These are phyloP conservation scores for Choloepus hoffmanni DNA, from an alignment of 2,113 vertebrate species.

Conservation along the genomic window DNA sequence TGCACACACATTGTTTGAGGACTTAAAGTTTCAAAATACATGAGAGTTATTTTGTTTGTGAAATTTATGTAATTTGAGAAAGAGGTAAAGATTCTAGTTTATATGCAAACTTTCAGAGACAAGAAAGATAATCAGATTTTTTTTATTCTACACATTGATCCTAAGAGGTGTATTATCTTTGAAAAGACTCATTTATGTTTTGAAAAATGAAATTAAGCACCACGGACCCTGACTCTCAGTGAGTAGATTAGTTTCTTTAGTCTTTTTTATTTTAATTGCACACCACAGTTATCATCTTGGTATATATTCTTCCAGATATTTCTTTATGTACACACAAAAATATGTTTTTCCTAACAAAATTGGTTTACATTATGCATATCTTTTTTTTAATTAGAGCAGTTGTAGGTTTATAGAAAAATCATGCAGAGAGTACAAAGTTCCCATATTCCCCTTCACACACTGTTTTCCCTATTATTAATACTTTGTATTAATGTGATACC, in stretches of 20 bases:
- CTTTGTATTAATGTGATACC: too few species aligned
- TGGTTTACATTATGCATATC: too few species aligned
- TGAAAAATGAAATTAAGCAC: background rate
- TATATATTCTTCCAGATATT: too few species aligned
- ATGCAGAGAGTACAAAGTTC: too few species aligned
- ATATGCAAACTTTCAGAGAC: conserved; percentile 12
- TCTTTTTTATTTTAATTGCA: background rate
- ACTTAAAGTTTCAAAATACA: conserved; percentile 37
- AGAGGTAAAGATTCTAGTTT: background rate
- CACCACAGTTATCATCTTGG: too few species aligned
- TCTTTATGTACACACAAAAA: too few species aligned
- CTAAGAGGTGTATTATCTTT: background rate
- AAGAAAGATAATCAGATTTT: background rate
- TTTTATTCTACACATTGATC: conserved; percentile 37
- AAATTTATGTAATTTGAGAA: conserved; percentile 37
- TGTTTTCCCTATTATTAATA: too few species aligned
- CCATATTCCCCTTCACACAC: too few species aligned
- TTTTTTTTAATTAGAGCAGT: too few species aligned
- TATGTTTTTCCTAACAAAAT: too few species aligned
- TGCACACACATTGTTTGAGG: background rate
- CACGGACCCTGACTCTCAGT: background rate
- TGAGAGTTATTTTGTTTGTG: background rate
- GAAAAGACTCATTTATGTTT: background rate
- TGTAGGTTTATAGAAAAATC: too few species aligned
- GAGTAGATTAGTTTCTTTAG: conserved; percentile 18